phyloP scores from a whole-genome alignment of 2,113 vertebrate species.

The Nymphicus hollandicus region DNA sequence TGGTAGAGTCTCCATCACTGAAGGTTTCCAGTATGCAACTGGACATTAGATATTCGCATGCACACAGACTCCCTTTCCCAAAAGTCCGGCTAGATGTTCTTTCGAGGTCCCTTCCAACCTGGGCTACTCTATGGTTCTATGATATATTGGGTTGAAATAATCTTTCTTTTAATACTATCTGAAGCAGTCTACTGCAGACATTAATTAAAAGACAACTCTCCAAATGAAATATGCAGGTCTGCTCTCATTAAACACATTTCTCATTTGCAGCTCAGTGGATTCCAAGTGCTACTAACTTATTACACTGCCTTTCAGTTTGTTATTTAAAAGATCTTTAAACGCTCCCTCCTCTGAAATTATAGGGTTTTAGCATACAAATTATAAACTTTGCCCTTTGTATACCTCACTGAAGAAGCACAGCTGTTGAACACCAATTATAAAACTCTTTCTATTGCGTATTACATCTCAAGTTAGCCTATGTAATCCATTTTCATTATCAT shows the following conservation, averaged over 20 bases:
- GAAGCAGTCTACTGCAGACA: background rate
- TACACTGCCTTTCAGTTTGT: background rate
- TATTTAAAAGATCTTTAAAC: constrained; percentile 11
- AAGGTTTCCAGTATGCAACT: background rate
- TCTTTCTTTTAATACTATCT: background rate
- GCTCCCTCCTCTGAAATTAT: background rate
- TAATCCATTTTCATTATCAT: background rate
- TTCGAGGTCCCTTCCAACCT: background rate
- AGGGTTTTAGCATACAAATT: background rate
- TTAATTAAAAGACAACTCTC: constrained; percentile 6
- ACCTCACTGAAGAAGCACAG: background rate
- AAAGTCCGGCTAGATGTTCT: background rate
- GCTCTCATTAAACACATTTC: background rate
- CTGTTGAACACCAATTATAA: background rate
- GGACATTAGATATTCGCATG: background rate
- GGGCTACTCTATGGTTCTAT: background rate
- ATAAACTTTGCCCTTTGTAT: constrained; percentile 17
- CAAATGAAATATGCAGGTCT: background rate
- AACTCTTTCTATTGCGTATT: background rate
- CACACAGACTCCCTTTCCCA: background rate
- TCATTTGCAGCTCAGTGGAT: background rate
- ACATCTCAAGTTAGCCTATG: background rate
- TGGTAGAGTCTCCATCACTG: background rate
- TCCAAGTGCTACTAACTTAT: background rate
- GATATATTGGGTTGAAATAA: background rate